These are phyloP conservation scores for Ennomos quercinarius DNA, from an alignment of 2,888 invertebrate species.

Conservation along the genomic window DNA sequence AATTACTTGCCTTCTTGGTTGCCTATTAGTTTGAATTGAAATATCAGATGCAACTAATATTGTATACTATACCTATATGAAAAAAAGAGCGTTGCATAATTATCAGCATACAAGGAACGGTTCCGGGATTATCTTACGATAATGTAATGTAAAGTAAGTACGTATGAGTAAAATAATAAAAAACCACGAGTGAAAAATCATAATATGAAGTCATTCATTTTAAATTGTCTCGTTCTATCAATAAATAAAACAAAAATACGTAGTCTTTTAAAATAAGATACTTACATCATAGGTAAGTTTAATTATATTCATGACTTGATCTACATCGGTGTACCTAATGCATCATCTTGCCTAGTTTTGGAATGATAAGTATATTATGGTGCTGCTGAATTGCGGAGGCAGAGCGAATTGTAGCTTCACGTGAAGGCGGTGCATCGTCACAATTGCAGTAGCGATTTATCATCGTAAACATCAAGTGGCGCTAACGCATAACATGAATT, in stretches of 20 bases:
- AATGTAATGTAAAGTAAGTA: no score
- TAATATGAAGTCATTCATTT: no score
- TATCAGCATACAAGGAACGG: no score
- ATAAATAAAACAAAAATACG: background rate
- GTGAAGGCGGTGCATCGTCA: conserved; percentile 41
- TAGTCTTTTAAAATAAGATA: background rate
- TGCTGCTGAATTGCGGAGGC: conserved; percentile 46
- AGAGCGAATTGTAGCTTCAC: conserved; percentile 37
- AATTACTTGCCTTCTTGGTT: no score
- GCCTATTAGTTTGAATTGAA: no score
- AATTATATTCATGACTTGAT: background rate
- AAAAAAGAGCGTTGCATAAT: no score
- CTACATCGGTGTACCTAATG: conserved; percentile 1
- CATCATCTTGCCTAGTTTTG: conserved; percentile 27
- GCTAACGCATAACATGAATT: conserved; percentile 28
- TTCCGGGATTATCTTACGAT: no score
- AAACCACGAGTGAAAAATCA: no score
- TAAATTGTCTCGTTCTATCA: no score
- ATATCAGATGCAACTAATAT: no score
- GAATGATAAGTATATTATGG: conserved; percentile 30
- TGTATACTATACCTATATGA: no score
- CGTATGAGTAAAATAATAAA: no score
- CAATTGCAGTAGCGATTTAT: conserved; percentile 43
- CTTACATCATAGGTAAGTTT: background rate
- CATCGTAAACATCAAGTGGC: conserved; percentile 54